Base-by-base conservation (phyloP, 2,888 invertebrate genomes). In the Sphecodes monilicornis region DNA sequence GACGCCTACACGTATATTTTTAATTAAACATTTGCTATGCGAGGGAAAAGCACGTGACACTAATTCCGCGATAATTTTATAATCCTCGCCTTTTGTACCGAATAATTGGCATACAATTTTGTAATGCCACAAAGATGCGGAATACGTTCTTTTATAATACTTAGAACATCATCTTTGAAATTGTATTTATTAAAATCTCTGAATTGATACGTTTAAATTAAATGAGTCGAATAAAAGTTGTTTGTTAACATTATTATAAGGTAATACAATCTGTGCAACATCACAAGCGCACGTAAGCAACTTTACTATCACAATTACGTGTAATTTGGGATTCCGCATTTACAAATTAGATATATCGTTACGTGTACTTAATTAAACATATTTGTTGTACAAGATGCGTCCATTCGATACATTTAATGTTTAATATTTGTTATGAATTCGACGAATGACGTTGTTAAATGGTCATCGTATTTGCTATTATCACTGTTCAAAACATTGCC, bases 361-460 rank as follows among this genome's bases (percentile, higher is more conserved):
- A 46, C 54, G 54, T 69, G 39, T 69, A 69, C 29, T 41, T 39
- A 39, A 69, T 69, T 76, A 76, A 29, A 57, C 10, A 32, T 60
- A 29, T 29, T 16, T 60, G 29, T 29, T 16, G 1, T 60, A 16
- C 5, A 16, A 29, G 13, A 2, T 29, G 29, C 16, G 29, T 2
- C 6, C 16, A 29, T 0, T 1, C 6, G 60, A 29, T 16, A 16
- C 29, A 2, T 6, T 16, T 5, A 6, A 29, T 16, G 60, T 60
- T 16, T 29, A 29, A 29, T 29, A 60, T 60, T 60, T 60, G 60
- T 29, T 29, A 60, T 29, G 29, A 16, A 6, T 29, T 6, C 5
- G 29, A 60, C 29, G 60, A 60, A 16, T 29, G 16, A 5, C 16
- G 29, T 4, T 29, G 26, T 26, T 13, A 1, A 26, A 13, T 57